These are phyloP conservation scores for Anastrepha ludens DNA, from an alignment of 1,140 invertebrate species.

Conservation along the genomic window DNA sequence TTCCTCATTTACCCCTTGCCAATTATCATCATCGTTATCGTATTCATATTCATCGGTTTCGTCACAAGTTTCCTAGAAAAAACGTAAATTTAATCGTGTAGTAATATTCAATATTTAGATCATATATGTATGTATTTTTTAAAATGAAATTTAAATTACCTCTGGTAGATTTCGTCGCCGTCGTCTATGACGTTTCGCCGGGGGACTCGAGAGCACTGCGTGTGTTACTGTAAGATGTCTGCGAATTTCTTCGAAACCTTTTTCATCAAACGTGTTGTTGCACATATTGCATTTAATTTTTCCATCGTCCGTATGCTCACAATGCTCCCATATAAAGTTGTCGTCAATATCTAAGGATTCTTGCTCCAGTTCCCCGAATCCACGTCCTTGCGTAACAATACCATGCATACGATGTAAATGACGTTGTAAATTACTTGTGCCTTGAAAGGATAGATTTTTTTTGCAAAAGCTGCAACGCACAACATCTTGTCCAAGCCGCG, in stretches of 20 bases:
- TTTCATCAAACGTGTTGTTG: constrained; percentile 59
- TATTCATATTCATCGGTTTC: constrained; percentile 33
- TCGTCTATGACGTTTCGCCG: background rate
- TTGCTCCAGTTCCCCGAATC: constrained; percentile 25
- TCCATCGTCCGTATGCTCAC: constrained; percentile 53
- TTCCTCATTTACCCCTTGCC: constrained; percentile 31
- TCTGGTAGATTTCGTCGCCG: background rate
- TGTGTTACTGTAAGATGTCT: constrained; percentile 57
- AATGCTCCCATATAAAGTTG: constrained; percentile 58
- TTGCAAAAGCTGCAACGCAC: constrained; percentile 62
- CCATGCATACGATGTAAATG: constrained; percentile 67
- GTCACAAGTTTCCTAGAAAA: constrained; percentile 40
- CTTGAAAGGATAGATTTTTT: constrained; percentile 64
- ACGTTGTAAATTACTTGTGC: constrained; percentile 64
- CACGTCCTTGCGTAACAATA: constrained; percentile 58
- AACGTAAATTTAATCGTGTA: background rate
- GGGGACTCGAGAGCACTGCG: constrained; percentile 18
- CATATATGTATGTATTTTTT: background rate
- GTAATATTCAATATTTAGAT: too few species aligned
- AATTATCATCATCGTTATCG: constrained; percentile 49
- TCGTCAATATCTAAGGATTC: constrained; percentile 23
- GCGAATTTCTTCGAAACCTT: constrained; percentile 54
- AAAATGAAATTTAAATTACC: background rate
- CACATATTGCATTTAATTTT: constrained; percentile 65
- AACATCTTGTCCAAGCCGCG: constrained; percentile 59